phyloP scores from a whole-genome alignment of 2,797 vertebrate genomes.

The Paratrypauchen microcephalus region DNA sequence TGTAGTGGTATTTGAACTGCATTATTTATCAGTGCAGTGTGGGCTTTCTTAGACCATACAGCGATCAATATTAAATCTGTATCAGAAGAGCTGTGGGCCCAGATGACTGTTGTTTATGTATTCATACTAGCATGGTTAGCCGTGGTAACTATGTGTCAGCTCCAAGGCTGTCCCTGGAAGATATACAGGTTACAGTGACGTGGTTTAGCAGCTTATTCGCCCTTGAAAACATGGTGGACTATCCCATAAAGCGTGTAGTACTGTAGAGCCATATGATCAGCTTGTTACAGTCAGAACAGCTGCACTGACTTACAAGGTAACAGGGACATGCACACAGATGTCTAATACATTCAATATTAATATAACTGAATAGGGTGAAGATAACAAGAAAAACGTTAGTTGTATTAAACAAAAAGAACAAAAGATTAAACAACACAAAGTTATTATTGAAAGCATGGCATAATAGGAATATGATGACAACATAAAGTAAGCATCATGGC shows the following conservation, averaged over 20 bases:
- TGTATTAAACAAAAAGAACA: slow-evolving; percentile 42
- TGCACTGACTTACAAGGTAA: slow-evolving; percentile 54
- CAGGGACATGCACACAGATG: slow-evolving; percentile 47
- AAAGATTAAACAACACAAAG: slow-evolving; percentile 33
- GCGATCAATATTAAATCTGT: slow-evolving; percentile 55
- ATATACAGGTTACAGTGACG: slow-evolving; percentile 22
- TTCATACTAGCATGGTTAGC: slow-evolving; percentile 50
- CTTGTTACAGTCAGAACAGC: slow-evolving; percentile 51
- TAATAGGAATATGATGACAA: slow-evolving; percentile 55
- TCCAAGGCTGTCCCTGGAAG: slow-evolving; percentile 45
- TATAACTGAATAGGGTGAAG: slow-evolving; percentile 6
- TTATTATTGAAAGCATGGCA: slow-evolving; percentile 45
- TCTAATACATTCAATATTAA: slow-evolving; percentile 20
- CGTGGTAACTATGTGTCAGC: slow-evolving; percentile 50
- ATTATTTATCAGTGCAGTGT: slow-evolving; percentile 7
- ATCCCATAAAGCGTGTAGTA: slow-evolving; percentile 56
- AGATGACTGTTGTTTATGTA: slow-evolving; percentile 63
- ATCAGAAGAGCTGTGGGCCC: slow-evolving; percentile 65
- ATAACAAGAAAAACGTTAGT: slow-evolving; percentile 48
- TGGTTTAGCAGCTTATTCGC: slow-evolving; percentile 52
- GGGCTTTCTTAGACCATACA: slow-evolving; percentile 2
- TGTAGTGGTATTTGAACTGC: neutral
- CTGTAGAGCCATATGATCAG: slow-evolving; percentile 55
- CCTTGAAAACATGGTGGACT: slow-evolving; percentile 66
- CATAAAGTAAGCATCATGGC: slow-evolving; percentile 52